Evolutionary conservation across 2,797 vertebrate genomes (phyloP).

Genomic region (Adrianichthys oophorus): DNA sequence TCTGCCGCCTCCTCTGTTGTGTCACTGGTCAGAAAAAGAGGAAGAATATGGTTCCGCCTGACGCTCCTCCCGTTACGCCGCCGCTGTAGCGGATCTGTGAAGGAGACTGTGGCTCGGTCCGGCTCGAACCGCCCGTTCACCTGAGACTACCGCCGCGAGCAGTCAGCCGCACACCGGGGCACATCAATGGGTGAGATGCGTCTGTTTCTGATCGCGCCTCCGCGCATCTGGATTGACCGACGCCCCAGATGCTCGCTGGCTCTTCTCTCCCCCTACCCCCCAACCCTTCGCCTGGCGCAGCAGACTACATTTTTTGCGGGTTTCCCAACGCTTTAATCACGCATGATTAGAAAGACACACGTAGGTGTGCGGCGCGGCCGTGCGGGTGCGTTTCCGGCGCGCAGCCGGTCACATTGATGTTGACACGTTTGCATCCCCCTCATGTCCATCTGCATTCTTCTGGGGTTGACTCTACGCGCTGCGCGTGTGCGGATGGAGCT

Average conservation of each 20-base stretch:
- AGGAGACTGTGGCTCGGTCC: slow-evolving; percentile 54
- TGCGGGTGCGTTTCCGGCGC: slow-evolving; percentile 10
- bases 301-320: not conserved
- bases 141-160: slow-evolving; percentile 32
- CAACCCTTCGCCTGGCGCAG: slow-evolving; percentile 22
- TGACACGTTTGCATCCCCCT: slow-evolving; percentile 75
- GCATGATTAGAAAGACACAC: slow-evolving; percentile 27
- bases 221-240: slow-evolving; percentile 67
- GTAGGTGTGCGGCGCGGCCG: slow-evolving; percentile 40
- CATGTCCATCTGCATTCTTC: slow-evolving; percentile 30
- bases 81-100: slow-evolving; percentile 60
- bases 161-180: slow-evolving; percentile 54
- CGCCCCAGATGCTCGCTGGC: slow-evolving; percentile 61
- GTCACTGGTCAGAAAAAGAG: slow-evolving; percentile 60
- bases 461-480: slow-evolving; percentile 15
- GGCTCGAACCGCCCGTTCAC: slow-evolving; percentile 31
- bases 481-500: slow-evolving; percentile 19
- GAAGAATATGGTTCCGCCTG: slow-evolving; percentile 75
- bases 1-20: slow-evolving; percentile 64
- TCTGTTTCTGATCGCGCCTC: slow-evolving; percentile 12
- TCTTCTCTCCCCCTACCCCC: slow-evolving; percentile 31
- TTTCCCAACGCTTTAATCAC: not conserved
- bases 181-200: slow-evolving; percentile 76
- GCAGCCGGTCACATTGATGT: slow-evolving; percentile 64
- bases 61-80: slow-evolving; percentile 70